Conservation (phyloP, 2,113 vertebrate genomes). For the Lepidothrix coronata region DNA sequence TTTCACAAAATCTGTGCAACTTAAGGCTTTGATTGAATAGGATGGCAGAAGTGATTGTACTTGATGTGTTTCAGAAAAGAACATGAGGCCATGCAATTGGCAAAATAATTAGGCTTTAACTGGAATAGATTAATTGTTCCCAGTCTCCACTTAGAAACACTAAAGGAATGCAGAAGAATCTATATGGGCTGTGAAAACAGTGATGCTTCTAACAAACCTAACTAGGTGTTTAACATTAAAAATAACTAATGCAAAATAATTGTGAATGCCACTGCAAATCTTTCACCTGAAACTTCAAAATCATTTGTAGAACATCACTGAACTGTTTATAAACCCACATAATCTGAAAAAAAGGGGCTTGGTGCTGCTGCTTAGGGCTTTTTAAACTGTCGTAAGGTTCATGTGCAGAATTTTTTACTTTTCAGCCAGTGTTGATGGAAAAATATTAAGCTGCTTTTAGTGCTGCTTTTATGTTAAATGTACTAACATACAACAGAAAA, state of each 20-base stretch:
- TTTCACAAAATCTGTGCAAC: constrained; percentile 36
- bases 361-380: background rate
- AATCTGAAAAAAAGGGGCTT: background rate
- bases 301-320: background rate
- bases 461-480: background rate
- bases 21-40: constrained; percentile 41
- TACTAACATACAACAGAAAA: background rate
- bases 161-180: background rate
- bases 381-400: background rate
- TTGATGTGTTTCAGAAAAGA: constrained; percentile 35
- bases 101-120: constrained; percentile 32
- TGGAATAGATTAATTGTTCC: constrained; percentile 45
- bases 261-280: background rate
- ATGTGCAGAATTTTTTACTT: background rate
- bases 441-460: background rate
- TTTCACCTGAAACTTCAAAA: background rate
- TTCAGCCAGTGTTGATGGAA: background rate
- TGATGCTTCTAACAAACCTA: background rate
- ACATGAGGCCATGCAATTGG: background rate
- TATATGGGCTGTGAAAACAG: background rate
- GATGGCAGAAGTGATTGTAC: constrained; percentile 47
- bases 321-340: background rate
- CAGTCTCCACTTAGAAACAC: background rate
- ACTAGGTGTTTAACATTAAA: background rate
- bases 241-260: background rate